These are phyloP conservation scores for Limnephilus marmoratus DNA, from an alignment of 2,888 invertebrate species.

Conservation along the genomic window DNA sequence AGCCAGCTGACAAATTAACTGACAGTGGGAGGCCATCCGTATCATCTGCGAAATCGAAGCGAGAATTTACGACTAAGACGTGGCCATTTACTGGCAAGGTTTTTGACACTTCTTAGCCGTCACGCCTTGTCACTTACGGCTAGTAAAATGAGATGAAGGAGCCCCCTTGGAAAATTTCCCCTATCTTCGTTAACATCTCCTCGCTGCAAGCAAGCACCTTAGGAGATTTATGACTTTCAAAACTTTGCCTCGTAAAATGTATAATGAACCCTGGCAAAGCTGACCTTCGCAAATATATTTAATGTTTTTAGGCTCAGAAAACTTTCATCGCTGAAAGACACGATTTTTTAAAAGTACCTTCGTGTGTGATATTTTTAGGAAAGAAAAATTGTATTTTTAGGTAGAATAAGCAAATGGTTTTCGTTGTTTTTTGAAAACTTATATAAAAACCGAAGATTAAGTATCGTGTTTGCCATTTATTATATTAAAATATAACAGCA, in stretches of 20 bases:
- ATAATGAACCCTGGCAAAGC: not conserved
- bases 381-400: not conserved
- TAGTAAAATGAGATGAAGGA: not conserved
- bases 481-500: too few relatives aligned
- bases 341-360: not conserved
- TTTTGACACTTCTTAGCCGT: not conserved
- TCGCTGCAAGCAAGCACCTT: not conserved
- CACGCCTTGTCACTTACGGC: not conserved
- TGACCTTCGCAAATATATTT: not conserved
- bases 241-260: not conserved
- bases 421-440: not conserved
- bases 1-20: not conserved
- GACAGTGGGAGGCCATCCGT: not conserved
- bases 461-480: too few relatives aligned
- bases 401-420: not conserved
- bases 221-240: not conserved
- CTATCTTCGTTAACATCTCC: not conserved
- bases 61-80: not conserved
- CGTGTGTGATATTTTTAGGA: too few relatives aligned
- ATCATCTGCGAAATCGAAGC: not conserved
- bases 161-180: not conserved
- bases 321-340: not conserved
- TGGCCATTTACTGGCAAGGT: not conserved
- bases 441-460: too few relatives aligned
- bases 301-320: not conserved